Evolutionary conservation across 2,113 vertebrate genomes (phyloP).

Genomic region (Azemiops feae): DNA sequence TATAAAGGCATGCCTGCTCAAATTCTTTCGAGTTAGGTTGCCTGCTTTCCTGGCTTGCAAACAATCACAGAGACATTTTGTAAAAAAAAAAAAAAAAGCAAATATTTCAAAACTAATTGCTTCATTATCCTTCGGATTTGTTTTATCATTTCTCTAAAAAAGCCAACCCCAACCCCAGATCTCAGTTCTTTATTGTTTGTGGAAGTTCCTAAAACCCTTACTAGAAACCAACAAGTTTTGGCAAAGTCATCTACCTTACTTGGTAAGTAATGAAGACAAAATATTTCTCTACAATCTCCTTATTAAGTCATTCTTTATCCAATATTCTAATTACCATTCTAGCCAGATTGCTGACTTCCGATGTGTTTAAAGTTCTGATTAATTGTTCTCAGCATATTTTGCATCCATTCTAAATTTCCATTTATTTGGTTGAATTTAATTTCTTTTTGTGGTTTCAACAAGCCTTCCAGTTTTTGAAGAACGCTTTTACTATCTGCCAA

Average conservation of each 20-base stretch:
- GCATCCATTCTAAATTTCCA: not conserved
- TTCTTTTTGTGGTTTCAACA: not conserved
- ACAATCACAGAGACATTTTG: not conserved
- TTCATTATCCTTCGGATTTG: not conserved
- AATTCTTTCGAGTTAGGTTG: not conserved
- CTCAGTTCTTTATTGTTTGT: not conserved
- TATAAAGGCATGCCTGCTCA: not conserved
- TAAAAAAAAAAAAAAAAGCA: not conserved
- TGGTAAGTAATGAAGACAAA: not conserved
- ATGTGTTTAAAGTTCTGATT: not conserved
- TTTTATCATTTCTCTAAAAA: not conserved
- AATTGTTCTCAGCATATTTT: not conserved
- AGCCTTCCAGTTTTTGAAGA: not conserved
- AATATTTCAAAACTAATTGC: not conserved
- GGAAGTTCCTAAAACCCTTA: not conserved
- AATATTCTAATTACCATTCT: not conserved
- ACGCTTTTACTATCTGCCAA: not conserved
- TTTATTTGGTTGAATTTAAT: not conserved
- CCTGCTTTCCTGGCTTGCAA: not conserved
- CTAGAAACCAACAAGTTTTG: not conserved
- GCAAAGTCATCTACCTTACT: not conserved
- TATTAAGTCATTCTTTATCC: not conserved
- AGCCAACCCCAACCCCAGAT: not conserved
- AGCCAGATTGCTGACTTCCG: not conserved
- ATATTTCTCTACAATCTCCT: not conserved